Percentiles rank a stretch among this genome's conserved stretches.
phyloP scores from a whole-genome alignment of 2,888 invertebrate genomes.

The Neria commutata region DNA sequence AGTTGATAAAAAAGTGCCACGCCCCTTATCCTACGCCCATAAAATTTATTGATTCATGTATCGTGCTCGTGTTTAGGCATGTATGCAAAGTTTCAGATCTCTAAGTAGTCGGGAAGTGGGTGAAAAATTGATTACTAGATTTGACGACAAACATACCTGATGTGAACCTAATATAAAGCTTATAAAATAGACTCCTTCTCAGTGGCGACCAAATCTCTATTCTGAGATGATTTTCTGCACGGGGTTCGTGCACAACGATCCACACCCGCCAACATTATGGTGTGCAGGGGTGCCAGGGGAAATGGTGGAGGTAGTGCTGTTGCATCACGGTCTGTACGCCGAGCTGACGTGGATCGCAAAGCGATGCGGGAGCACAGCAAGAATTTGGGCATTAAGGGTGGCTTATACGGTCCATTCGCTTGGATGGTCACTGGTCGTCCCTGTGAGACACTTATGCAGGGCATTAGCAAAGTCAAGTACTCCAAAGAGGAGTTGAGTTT shows the following conservation, averaged over 20 bases:
- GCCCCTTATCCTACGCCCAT: too few relatives aligned
- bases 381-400: slow-evolving; percentile 80
- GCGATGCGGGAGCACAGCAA: slow-evolving; percentile 80
- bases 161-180: too few relatives aligned
- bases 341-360: slow-evolving; percentile 77
- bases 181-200: slow-evolving; percentile 76
- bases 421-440: slow-evolving; percentile 96
- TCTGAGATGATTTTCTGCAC: slow-evolving; percentile 97
- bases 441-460: slow-evolving; percentile 87
- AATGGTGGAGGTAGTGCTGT: slow-evolving; percentile 80
- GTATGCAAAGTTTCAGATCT: too few relatives aligned
- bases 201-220: slow-evolving; percentile 84
- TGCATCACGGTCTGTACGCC: slow-evolving; percentile 97
- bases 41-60: too few relatives aligned
- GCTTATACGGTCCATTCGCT: slow-evolving; percentile 86
- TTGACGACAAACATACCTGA: too few relatives aligned
- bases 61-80: too few relatives aligned
- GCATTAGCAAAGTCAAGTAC: slow-evolving; percentile 77
- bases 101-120: too few relatives aligned
- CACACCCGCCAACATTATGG: slow-evolving; percentile 94
- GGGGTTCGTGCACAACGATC: slow-evolving; percentile 95
- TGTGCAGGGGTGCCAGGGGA: slow-evolving; percentile 82
- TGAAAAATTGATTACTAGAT: too few relatives aligned
- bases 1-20: slow-evolving; percentile 79
- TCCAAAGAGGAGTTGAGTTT: slow-evolving; percentile 69